These are phyloP conservation scores for Helicoverpa zea DNA, from an alignment of 1,140 invertebrate genomes.

Conservation along the genomic window DNA sequence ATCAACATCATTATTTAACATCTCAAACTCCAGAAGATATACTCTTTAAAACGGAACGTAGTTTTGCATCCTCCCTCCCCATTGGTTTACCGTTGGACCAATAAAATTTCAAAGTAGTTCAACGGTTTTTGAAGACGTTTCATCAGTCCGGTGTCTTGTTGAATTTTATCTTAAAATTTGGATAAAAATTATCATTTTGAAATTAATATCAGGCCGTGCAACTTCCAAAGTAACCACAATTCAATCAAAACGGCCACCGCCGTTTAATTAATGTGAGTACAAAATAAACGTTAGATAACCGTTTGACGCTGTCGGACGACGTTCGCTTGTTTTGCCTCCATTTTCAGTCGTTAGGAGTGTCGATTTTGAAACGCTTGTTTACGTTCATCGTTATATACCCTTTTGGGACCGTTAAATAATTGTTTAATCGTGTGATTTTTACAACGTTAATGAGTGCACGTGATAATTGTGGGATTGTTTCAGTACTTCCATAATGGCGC, in stretches of 20 bases:
- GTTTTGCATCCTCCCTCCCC: slow-evolving; percentile 45
- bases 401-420: slow-evolving; percentile 10
- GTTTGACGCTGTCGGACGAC: slow-evolving; percentile 67
- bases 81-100: slow-evolving; percentile 71
- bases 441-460: slow-evolving; percentile 62
- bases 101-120: slow-evolving; percentile 74
- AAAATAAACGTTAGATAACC: slow-evolving; percentile 60
- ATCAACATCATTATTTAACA: too few species aligned
- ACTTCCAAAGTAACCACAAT: slow-evolving; percentile 63
- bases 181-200: slow-evolving; percentile 65
- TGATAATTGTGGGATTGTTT: slow-evolving; percentile 66
- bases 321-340: slow-evolving; percentile 85
- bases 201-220: slow-evolving; percentile 62
- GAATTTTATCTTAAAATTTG: slow-evolving; percentile 69
- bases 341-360: slow-evolving; percentile 76
- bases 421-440: slow-evolving; percentile 41
- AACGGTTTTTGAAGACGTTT: slow-evolving; percentile 83
- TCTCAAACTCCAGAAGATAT: too few species aligned
- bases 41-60: slow-evolving; percentile 61
- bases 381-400: slow-evolving; percentile 47
- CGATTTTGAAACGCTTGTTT: slow-evolving; percentile 67
- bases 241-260: slow-evolving; percentile 72
- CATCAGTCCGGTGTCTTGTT: slow-evolving; percentile 79
- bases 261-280: slow-evolving; percentile 74
- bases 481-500: slow-evolving; percentile 86